Conservation (phyloP, 2,113 vertebrate genomes). For the Abramis brama region DNA sequence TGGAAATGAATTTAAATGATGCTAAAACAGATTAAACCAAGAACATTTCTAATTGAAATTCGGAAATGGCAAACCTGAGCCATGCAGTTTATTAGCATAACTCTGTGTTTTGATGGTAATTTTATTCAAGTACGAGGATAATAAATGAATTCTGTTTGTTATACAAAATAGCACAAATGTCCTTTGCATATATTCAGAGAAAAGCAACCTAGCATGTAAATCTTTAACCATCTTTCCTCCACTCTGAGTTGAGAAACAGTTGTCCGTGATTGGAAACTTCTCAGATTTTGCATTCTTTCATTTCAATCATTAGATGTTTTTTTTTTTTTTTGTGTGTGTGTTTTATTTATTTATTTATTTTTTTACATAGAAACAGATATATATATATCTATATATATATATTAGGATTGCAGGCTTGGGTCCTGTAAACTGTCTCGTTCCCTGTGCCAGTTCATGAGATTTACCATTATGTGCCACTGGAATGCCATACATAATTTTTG, state of each 20-base stretch:
- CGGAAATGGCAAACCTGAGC: background rate
- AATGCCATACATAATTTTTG: background rate
- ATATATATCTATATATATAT: background rate
- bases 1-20: background rate
- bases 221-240: background rate
- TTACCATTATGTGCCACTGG: conserved; percentile 47
- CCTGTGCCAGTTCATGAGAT: conserved; percentile 49
- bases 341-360: no score
- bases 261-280: background rate
- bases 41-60: conserved; percentile 28
- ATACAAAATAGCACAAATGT: conserved; percentile 26
- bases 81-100: conserved; percentile 37
- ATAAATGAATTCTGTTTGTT: conserved; percentile 25
- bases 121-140: conserved; percentile 40
- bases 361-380: background rate
- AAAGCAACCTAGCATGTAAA: background rate
- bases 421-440: background rate
- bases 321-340: background rate
- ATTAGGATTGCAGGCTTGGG: background rate
- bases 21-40: background rate
- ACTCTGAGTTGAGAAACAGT: background rate
- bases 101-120: conserved; percentile 41
- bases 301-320: conserved; percentile 17
- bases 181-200: conserved; percentile 31
- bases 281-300: background rate